Percentiles rank a stretch among this genome's conserved stretches.
These are phyloP conservation scores for Platorchestia sp. DNA, from an alignment of 1,140 invertebrate genomes.

Conservation along the genomic window DNA sequence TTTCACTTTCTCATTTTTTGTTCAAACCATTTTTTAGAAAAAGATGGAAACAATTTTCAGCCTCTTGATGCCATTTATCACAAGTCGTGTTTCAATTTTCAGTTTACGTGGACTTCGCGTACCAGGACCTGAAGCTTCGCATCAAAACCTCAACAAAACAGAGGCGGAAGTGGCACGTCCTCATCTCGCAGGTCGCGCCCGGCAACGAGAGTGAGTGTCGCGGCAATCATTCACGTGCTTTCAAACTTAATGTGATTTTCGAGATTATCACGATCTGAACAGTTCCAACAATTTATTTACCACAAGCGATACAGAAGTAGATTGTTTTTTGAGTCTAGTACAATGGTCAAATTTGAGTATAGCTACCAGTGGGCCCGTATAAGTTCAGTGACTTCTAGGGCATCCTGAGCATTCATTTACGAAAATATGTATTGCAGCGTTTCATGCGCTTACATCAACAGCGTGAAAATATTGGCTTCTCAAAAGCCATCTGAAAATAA, in stretches of 20 bases:
- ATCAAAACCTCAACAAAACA: not conserved
- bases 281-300: too few species aligned
- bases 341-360: too few species aligned
- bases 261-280: too few species aligned
- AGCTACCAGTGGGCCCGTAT: too few species aligned
- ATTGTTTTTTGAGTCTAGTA: too few species aligned
- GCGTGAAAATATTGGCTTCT: not conserved
- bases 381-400: not conserved
- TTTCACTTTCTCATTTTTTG: not conserved
- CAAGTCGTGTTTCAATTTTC: not conserved
- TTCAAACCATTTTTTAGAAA: not conserved
- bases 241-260: too few species aligned
- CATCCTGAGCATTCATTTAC: not conserved
- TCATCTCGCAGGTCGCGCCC: not conserved
- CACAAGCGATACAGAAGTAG: too few species aligned
- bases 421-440: too few species aligned
- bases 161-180: constrained; percentile 12
- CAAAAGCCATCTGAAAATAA: not conserved
- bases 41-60: not conserved
- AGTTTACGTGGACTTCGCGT: constrained; percentile 33
- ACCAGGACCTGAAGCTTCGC: constrained; percentile 20
- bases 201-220: not conserved
- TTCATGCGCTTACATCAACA: not conserved
- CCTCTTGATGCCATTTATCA: not conserved
- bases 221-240: too few species aligned